Percentiles rank a stretch among this genome's conserved stretches.
Conservation (phyloP, 2,888 invertebrate species). For the Congeria kusceri region DNA sequence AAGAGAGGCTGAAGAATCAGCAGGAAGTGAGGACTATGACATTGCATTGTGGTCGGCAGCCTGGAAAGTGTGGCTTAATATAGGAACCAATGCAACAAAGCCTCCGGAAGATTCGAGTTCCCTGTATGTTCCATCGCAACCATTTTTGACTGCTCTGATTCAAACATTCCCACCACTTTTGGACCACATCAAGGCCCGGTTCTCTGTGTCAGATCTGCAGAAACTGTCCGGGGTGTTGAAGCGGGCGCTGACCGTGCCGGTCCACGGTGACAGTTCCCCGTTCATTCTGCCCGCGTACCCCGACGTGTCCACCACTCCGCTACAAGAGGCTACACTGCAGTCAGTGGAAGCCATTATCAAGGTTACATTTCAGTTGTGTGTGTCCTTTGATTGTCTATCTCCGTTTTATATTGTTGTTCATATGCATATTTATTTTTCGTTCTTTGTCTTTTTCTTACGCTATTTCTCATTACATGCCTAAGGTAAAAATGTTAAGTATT, state of each 20-base stretch:
- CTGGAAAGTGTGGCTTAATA: slow-evolving; percentile 90
- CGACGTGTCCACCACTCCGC: slow-evolving; percentile 89
- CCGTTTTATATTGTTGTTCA: too few species aligned
- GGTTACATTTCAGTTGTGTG: too few species aligned
- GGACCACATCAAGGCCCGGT: slow-evolving; percentile 92
- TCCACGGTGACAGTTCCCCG: slow-evolving; percentile 93
- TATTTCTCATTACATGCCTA: too few species aligned
- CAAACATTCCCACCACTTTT: slow-evolving; percentile 98
- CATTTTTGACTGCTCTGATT: slow-evolving; percentile 96
- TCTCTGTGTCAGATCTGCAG: slow-evolving; percentile 89
- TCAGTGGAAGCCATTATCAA: slow-evolving; percentile 95
- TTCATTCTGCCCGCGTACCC: slow-evolving; percentile 93
- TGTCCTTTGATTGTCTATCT: too few species aligned
- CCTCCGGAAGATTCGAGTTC: slow-evolving; percentile 86
- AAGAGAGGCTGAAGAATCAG: slow-evolving; percentile 42
- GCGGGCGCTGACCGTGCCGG: slow-evolving; percentile 92
- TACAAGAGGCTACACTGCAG: slow-evolving; percentile 94
- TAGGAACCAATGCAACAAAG: slow-evolving; percentile 92
- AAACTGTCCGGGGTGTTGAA: slow-evolving; percentile 92
- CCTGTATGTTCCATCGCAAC: slow-evolving; percentile 95
- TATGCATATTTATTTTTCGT: too few species aligned
- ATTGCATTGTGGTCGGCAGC: slow-evolving; percentile 83
- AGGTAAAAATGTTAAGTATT: too few species aligned
- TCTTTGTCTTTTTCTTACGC: too few species aligned
- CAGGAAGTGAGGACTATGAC: slow-evolving; percentile 73